Conservation (phyloP, 1,140 invertebrate species). For the Agrypnia vestita region DNA sequence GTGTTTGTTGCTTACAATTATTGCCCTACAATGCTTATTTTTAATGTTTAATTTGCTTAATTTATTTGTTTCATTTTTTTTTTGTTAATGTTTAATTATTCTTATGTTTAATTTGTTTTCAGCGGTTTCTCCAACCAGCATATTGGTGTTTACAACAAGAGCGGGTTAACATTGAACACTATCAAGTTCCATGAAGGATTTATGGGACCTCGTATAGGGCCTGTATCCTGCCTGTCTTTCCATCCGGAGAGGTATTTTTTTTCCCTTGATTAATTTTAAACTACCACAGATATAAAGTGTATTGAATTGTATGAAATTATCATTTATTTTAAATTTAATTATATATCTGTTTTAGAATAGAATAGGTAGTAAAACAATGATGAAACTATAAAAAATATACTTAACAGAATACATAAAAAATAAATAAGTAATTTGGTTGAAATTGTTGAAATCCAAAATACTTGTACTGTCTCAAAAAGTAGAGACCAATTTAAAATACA, state of each 20-base stretch:
- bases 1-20: neutral
- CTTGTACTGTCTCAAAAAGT: no score
- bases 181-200: slow-evolving; percentile 94
- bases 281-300: no score
- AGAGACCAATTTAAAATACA: no score
- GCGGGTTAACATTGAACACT: slow-evolving; percentile 80
- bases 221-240: slow-evolving; percentile 89
- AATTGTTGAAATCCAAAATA: no score
- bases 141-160: slow-evolving; percentile 85
- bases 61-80: neutral
- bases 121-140: slow-evolving; percentile 89
- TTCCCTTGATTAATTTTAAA: neutral
- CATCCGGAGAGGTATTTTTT: slow-evolving; percentile 80
- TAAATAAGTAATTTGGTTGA: no score
- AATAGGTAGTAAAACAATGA: no score
- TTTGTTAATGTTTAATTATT: no score
- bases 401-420: no score
- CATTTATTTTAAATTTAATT: no score
- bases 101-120: slow-evolving; percentile 62
- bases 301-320: neutral
- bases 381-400: no score
- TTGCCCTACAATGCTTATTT: neutral
- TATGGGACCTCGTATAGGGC: slow-evolving; percentile 88
- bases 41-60: neutral
- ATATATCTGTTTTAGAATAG: no score